Evolutionary conservation across 2,888 invertebrate genomes (phyloP).

Genomic region (Mimas tiliae): DNA sequence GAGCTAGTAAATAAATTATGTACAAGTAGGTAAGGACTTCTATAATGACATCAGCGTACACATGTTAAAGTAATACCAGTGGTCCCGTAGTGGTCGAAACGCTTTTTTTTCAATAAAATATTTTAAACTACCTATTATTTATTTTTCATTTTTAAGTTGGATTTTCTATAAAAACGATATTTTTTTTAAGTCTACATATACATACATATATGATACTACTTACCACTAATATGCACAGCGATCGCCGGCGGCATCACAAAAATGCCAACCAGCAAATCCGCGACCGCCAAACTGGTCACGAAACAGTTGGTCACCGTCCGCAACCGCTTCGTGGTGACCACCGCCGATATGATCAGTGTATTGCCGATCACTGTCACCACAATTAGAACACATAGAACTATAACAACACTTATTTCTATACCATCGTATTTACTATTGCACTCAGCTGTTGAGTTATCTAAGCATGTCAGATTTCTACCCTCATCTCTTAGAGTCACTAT

Average conservation of each 20-base stretch:
- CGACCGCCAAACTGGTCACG: slow-evolving; percentile 96
- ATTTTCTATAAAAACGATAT: no score
- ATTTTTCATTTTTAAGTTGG: no score
- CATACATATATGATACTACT: slow-evolving; percentile 69
- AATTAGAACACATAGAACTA: slow-evolving; percentile 87
- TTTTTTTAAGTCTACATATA: no score
- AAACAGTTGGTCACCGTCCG: slow-evolving; percentile 98
- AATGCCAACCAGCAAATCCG: slow-evolving; percentile 96
- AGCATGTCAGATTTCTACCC: slow-evolving; percentile 29
- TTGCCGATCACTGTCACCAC: slow-evolving; percentile 93
- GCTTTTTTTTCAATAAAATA: no score
- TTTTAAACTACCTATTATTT: no score
- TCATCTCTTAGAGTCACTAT: slow-evolving; percentile 50
- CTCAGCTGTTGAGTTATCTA: slow-evolving; percentile 39
- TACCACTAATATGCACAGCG: slow-evolving; percentile 92
- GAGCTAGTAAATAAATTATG: no score
- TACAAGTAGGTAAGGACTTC: no score
- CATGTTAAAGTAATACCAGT: no score
- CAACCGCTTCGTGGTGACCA: slow-evolving; percentile 93
- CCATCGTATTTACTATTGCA: slow-evolving; percentile 61
- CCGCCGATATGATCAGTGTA: slow-evolving; percentile 94
- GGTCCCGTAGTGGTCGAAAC: no score
- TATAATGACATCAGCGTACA: no score
- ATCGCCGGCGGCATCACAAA: slow-evolving; percentile 99
- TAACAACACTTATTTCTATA: slow-evolving; percentile 86